Percentiles rank a stretch among this genome's conserved stretches.
Evolutionary conservation across 1,140 invertebrate genomes (phyloP).

Genomic region (Pseudobourletiella spinata): DNA sequence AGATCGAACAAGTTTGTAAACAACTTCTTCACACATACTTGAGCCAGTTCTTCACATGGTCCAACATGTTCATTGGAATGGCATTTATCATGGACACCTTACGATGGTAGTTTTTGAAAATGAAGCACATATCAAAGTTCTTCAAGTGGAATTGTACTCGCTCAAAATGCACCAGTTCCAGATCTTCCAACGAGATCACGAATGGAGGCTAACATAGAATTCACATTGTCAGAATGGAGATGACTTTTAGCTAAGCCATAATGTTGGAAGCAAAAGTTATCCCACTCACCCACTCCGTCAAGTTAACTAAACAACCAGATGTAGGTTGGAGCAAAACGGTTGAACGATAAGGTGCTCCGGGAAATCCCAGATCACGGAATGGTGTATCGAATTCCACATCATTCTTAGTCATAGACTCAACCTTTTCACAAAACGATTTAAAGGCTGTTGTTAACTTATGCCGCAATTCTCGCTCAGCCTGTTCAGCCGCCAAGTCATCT

Average conservation of each 20-base stretch:
- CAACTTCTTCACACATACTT: slow-evolving; percentile 69
- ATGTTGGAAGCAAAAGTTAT: too few species aligned
- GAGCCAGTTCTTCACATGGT: slow-evolving; percentile 98
- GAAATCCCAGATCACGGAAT: slow-evolving; percentile 94
- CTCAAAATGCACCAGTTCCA: slow-evolving; percentile 98
- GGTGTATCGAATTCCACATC: slow-evolving; percentile 98
- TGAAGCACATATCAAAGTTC: slow-evolving; percentile 99
- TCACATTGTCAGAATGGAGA: too few species aligned
- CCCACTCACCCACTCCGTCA: slow-evolving; percentile 84
- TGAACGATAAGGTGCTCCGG: slow-evolving; percentile 92
- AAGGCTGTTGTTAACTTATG: slow-evolving; percentile 96
- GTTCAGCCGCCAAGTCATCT: slow-evolving; percentile 96
- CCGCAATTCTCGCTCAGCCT: slow-evolving; percentile 91
- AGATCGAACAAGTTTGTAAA: too few species aligned
- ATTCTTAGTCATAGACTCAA: slow-evolving; percentile 90
- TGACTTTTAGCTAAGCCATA: too few species aligned
- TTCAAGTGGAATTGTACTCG: slow-evolving; percentile 96
- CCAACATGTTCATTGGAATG: slow-evolving; percentile 96
- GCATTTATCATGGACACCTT: slow-evolving; percentile 95
- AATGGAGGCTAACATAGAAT: slow-evolving; percentile 96
- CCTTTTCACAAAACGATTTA: slow-evolving; percentile 97
- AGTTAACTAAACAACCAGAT: slow-evolving; percentile 88
- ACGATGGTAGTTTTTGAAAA: slow-evolving; percentile 94
- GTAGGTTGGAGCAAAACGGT: slow-evolving; percentile 96
- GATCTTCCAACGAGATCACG: slow-evolving; percentile 94